Evolutionary conservation across 2,888 invertebrate species (phyloP).

Genomic region (Anticlea derivata): DNA sequence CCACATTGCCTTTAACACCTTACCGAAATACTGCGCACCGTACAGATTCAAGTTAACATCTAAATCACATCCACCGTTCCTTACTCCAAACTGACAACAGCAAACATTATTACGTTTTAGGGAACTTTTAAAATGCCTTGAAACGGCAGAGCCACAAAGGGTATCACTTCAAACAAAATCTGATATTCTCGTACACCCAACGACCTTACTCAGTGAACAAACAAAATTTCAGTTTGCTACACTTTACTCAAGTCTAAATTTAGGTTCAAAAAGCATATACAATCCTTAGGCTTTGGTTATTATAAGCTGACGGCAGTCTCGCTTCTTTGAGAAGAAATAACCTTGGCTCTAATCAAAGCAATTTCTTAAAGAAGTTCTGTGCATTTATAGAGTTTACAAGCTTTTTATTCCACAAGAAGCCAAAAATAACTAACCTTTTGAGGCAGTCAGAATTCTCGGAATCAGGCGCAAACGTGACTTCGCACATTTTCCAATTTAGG

Average conservation of each 20-base stretch:
- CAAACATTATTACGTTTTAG: slow-evolving; percentile 24
- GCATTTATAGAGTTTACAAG: slow-evolving; percentile 12
- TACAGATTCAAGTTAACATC: slow-evolving; percentile 7
- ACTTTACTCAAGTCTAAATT: neutral
- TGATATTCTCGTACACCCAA: slow-evolving; percentile 12
- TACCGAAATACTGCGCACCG: neutral
- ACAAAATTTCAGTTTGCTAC: slow-evolving; percentile 4
- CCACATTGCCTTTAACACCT: neutral
- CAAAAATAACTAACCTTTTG: slow-evolving; percentile 17
- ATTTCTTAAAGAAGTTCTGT: slow-evolving; percentile 1
- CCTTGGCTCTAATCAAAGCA: slow-evolving; percentile 12
- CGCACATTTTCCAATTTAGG: neutral
- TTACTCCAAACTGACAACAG: slow-evolving; percentile 20
- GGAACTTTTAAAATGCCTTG: slow-evolving; percentile 25
- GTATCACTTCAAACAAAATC: slow-evolving; percentile 29
- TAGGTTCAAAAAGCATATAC: neutral
- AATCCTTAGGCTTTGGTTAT: neutral
- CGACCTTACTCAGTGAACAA: slow-evolving; percentile 5
- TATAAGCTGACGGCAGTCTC: too few relatives aligned
- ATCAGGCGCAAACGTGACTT: slow-evolving; percentile 5
- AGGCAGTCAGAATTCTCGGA: slow-evolving; percentile 6
- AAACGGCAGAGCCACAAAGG: slow-evolving; percentile 23
- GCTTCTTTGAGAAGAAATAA: neutral
- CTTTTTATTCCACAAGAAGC: slow-evolving; percentile 10
- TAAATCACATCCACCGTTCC: slow-evolving; percentile 11